Base-by-base conservation (phyloP, 2,113 vertebrate species). In the Actenoides lindsayi region DNA sequence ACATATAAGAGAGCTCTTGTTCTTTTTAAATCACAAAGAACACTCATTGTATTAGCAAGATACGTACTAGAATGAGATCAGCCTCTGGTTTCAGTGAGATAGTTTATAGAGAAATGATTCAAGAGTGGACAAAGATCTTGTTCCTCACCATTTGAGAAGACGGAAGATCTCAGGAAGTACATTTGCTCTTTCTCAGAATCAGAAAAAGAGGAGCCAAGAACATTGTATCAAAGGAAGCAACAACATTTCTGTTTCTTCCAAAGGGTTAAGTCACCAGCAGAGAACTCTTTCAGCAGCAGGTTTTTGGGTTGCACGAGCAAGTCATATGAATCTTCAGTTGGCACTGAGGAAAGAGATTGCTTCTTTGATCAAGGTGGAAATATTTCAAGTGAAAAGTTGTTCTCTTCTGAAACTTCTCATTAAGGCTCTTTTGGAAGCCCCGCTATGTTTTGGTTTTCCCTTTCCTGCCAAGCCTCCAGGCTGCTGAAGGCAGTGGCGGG, bases 331-430 rank as follows among this genome's bases (percentile, higher is more conserved):
- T 64, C 57, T 79, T 67, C 73, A 75, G 18, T 17, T 79, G 63
- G 54, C 74, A 62, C 30, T 39, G 44, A 50, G 50, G 51, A 93
- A 33, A 4, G 8, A 76, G 17, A 30, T 41, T 56, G 14, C 71
- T 84, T 78, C 56, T 94, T 87, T 96, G 57, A 87, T 75, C 53
- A 57, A 73, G 39, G 53, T 75, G 78, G 69, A 65, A 94, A 30
- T 84, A 71, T 63, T 87, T 83, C 70, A 89, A 42, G 25, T 30
- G 78, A 75, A 90, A 94, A 56, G 56, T 18, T 86, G 5, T 50
- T 87, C 94, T 68, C 41, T 76, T 50, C 65, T 71, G 74, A 84
- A 91, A 68, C 11, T 73, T 78, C 81, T 89, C 74, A 62, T 95
- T 91, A 93, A 95, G 59, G 13, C 24, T 77, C 25, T 57, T 91